phyloP scores from a whole-genome alignment of 1,140 invertebrate genomes.

The Heliconius hermathena region DNA sequence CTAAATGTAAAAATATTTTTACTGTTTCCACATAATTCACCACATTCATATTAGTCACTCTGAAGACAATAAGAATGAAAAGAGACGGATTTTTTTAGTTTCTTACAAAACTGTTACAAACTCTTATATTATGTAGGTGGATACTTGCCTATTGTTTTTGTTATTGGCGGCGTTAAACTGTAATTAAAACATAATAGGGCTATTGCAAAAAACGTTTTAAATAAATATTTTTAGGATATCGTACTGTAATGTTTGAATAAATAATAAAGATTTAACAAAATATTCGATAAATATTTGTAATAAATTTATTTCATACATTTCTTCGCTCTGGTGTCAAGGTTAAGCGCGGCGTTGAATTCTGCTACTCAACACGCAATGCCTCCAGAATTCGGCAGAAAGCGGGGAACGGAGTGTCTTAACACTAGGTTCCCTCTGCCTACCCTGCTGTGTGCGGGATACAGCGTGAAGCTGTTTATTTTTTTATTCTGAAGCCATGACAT shows the following conservation, averaged over 20 bases:
- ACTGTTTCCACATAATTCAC: conserved; percentile 14
- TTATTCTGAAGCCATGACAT: no score
- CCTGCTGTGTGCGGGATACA: no score
- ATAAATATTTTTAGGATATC: background rate
- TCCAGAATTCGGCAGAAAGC: no score
- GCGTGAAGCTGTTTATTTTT: no score
- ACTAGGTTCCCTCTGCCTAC: no score
- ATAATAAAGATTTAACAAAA: background rate
- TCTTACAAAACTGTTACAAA: conserved; percentile 21
- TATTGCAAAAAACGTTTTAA: conserved; percentile 1
- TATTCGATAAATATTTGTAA: background rate
- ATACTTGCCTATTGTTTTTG: conserved; percentile 6
- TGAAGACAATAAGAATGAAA: conserved; percentile 17
- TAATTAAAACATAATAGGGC: conserved; percentile 12
- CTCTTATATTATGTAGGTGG: conserved; percentile 20
- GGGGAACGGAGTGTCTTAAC: no score
- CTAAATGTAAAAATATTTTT: background rate
- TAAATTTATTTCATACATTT: background rate
- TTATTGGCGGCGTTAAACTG: conserved; percentile 25
- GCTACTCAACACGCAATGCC: no score
- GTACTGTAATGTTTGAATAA: background rate
- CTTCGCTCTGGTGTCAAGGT: no score
- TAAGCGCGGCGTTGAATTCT: no score
- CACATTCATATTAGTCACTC: conserved; percentile 6
- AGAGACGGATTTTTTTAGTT: conserved; percentile 17